Base-by-base conservation (phyloP, 2,888 invertebrate genomes). In the Drosophila austrosaltans region DNA sequence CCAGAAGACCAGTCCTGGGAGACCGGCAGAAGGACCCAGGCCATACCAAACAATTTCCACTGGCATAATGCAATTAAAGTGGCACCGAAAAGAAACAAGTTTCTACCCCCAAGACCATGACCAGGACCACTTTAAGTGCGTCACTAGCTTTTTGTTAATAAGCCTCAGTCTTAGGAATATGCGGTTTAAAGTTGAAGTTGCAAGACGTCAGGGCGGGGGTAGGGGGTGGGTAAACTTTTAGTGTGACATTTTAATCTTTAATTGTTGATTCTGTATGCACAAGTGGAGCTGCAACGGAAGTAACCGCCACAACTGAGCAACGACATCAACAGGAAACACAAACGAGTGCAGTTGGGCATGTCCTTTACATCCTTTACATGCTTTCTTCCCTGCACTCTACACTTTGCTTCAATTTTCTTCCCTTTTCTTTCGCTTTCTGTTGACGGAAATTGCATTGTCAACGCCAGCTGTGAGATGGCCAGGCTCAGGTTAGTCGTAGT, bases 391-490 rank as follows among this genome's bases (percentile, higher is more conserved):
- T 42, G 6, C n/a, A 16, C 48, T 48, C 22, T 4, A 22, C 16
- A n/a, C 30, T 7, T 30, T 20, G 10, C 30, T 32, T 7, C 6
- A 7, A 48, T 22, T 48, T 30, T 22, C 57, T 40, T 32, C 36
- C 44, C 20, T 53, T 40, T 59, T 44, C 69, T 61, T 56, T 69
- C 71, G 70, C 75, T 66, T 75, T 72, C 70, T 70, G 82, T 75
- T 65, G 62, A 66, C 83, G 83, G 86, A 83, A 83, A 83, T 83
- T 83, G 86, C 86, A 81, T 86, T 83, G 83, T 83, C 83, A 83
- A 77, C 77, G 83, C 75, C 83, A 86, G 69, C 81, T 78, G 72
- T 62, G 78, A 32, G 25, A 5, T 40, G 58, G 53, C 56, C 44
- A 66, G 68, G 57, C 48, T 48, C 60, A 64, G 59, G 48, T 53